phyloP scores from a whole-genome alignment of 1,140 invertebrate genomes.

The Euschistus heros region DNA sequence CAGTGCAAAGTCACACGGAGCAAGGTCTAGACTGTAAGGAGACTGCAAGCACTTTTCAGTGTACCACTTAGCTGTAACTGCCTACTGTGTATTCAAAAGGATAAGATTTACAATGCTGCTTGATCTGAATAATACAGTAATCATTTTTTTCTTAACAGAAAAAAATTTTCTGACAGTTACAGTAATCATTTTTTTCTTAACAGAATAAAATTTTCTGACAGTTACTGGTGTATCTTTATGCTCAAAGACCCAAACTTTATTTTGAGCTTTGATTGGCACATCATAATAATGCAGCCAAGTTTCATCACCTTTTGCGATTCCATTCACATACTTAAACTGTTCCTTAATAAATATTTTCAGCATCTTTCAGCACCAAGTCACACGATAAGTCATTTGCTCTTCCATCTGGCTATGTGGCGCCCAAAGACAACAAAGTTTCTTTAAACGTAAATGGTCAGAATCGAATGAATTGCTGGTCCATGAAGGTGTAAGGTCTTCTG shows the following conservation, averaged over 20 bases:
- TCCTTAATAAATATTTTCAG: too few species aligned
- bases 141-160: too few species aligned
- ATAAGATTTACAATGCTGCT: background rate
- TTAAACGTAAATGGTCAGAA: conserved; percentile 3
- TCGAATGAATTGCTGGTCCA: conserved; percentile 6
- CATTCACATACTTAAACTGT: background rate
- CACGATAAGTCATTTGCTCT: background rate
- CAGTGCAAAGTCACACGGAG: background rate
- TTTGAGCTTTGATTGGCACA: too few species aligned
- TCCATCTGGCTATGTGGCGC: background rate
- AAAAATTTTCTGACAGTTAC: too few species aligned
- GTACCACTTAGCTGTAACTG: conserved; percentile 4
- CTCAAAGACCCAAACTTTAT: conserved; percentile 5
- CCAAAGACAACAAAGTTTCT: conserved; percentile 8
- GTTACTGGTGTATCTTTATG: too few species aligned
- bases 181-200: conserved; percentile 1
- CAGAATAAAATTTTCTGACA: background rate
- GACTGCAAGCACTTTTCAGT: background rate
- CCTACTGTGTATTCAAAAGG: background rate
- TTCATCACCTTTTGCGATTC: background rate
- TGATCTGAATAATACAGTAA: background rate
- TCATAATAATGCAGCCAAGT: conserved; percentile 1
- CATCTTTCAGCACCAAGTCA: background rate
- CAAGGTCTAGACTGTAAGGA: conserved; percentile 4
- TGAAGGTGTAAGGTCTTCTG: background rate